phyloP scores from a whole-genome alignment of 2,113 vertebrate species.

The Castor canadensis region DNA sequence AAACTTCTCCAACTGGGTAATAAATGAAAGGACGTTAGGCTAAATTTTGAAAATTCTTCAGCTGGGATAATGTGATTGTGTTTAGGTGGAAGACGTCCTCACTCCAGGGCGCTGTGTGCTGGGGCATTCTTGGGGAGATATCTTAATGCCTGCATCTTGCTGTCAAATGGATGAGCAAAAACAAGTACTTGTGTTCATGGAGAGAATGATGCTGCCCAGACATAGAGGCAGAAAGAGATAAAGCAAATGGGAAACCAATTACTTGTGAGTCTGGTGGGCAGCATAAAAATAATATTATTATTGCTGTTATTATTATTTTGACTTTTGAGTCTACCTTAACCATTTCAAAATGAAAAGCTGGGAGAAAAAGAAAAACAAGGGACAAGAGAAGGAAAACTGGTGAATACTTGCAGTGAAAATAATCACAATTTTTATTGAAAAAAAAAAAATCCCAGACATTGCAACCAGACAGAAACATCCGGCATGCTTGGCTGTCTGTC shows the following conservation, averaged over 20 bases:
- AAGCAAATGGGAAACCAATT: not conserved
- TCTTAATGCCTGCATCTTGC: not conserved
- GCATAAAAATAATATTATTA: too few species aligned
- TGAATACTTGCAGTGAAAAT: conserved; percentile 5
- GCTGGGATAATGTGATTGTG: not conserved
- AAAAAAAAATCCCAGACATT: not conserved
- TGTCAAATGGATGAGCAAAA: not conserved
- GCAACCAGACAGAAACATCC: conserved; percentile 45
- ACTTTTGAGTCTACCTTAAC: not conserved
- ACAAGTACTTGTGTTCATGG: not conserved
- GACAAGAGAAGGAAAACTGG: not conserved
- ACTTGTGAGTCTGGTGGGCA: not conserved
- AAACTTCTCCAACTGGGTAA: not conserved
- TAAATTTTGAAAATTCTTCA: not conserved
- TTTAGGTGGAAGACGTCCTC: not conserved
- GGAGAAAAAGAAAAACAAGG: not conserved
- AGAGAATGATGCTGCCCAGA: not conserved
- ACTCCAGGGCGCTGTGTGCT: not conserved
- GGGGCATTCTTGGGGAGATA: not conserved
- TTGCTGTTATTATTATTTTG: not conserved
- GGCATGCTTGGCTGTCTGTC: not conserved
- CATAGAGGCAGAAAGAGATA: not conserved
- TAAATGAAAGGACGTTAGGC: not conserved
- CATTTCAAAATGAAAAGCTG: not conserved
- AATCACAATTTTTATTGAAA: conserved; percentile 30